Base-by-base conservation (phyloP, 1,140 invertebrate genomes). In the Pachyrhynchus sulphureomaculatus region DNA sequence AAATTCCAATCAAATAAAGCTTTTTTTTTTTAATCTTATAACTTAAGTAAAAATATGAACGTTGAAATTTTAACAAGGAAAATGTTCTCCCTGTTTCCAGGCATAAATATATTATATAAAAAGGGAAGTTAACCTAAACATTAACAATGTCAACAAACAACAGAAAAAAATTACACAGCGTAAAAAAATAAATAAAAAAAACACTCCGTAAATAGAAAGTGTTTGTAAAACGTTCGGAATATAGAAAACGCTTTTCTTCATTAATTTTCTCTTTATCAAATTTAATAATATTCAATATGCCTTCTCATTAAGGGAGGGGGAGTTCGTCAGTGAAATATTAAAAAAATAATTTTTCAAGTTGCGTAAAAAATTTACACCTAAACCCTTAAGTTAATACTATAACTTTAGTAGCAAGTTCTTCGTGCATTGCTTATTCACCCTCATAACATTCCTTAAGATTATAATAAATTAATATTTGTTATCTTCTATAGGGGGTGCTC, bases 101-200 rank as follows among this genome's bases (percentile, higher is more conserved):
- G 37, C 15, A 33, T 33, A 41, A 53, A n/a, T n/a, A n/a, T n/a
- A n/a, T n/a, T 20, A 55, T 44, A 45, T 42, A 42, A 42, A 42
- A 42, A 42, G 39, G 3, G 29, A 49, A 34, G 21, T n/a, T 20
- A 20, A 61, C 53, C 48, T 13, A 53, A 61, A 53, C 58, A 61
- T 61, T 45, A 61, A 61, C 58, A 61, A 61, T 44, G 41, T 61
- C 58, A 61, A 61, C 58, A 61, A 61, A 61, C 58, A 61, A 61
- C 58, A 61, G 53, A 61, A 53, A n/a, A 29, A 53, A 13, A 47
- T 52, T 61, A 61, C 49, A 61, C 33, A 41, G 45, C 49, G 41
- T 59, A 59, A 59, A 49, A 55, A 61, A 53, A 61, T 53, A 61
- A 61, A 61, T 59, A 61, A 61, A 53, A 41, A 58, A 61, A 61